Conservation (phyloP, 2,113 vertebrate species). For the Prochilodus magdalenae region DNA sequence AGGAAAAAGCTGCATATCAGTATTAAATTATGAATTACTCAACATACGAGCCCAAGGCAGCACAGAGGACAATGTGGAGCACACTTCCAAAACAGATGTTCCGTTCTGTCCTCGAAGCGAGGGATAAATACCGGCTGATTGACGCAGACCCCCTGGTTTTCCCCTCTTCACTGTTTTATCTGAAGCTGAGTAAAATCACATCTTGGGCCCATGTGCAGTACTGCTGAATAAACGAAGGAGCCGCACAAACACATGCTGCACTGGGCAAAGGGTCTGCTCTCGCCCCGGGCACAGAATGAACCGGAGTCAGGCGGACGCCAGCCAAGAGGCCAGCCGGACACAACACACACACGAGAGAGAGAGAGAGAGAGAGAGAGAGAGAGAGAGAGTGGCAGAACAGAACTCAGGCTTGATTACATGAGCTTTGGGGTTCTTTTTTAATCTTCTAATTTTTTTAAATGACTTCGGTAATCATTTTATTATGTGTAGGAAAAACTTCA, state of each 20-base stretch:
- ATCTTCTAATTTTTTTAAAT: not conserved
- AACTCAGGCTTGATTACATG: constrained; percentile 29
- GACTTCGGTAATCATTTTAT: not conserved
- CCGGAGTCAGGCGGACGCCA: constrained; percentile 49
- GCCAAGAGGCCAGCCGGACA: constrained; percentile 38
- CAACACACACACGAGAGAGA: constrained; percentile 1
- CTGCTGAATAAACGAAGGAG: constrained; percentile 44
- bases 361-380: too few relatives aligned
- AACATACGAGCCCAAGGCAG: not conserved
- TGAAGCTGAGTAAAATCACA: constrained; percentile 25
- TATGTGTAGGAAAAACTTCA: not conserved
- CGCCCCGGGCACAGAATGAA: constrained; percentile 58
- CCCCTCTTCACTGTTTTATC: constrained; percentile 19
- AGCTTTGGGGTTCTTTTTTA: not conserved
- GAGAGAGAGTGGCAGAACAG: not conserved
- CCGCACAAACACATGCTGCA: constrained; percentile 59
- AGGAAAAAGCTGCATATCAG: not conserved
- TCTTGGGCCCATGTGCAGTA: constrained; percentile 38
- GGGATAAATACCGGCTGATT: constrained; percentile 11
- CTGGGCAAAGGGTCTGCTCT: constrained; percentile 44
- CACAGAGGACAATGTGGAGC: not conserved
- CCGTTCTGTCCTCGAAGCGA: not conserved
- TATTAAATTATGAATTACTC: not conserved
- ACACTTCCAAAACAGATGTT: not conserved
- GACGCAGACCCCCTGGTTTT: not conserved